phyloP scores from a whole-genome alignment of 2,797 vertebrate genomes.

The Gymnocypris eckloni region DNA sequence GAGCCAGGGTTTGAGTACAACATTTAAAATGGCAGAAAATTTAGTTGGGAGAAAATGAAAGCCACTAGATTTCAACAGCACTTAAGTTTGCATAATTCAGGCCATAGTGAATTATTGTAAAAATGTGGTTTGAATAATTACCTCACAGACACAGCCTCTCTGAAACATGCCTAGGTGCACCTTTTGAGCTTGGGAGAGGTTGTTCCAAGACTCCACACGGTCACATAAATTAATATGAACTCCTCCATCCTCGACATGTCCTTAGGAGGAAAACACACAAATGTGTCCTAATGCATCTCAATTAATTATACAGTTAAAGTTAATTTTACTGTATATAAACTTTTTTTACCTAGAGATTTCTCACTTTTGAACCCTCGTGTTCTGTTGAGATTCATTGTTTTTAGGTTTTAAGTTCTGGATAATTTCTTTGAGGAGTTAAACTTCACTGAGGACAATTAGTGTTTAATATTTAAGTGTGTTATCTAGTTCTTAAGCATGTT shows the following conservation, averaged over 20 bases:
- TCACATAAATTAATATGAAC: neutral
- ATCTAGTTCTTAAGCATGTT: too few relatives aligned
- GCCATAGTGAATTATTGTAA: neutral
- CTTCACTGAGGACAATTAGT: too few relatives aligned
- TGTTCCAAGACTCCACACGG: neutral
- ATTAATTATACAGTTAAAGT: neutral
- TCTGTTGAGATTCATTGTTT: too few relatives aligned
- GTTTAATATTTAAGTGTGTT: too few relatives aligned
- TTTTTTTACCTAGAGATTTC: too few relatives aligned
- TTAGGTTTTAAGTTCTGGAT: too few relatives aligned
- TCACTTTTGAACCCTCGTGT: too few relatives aligned
- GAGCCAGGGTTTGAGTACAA: too few relatives aligned
- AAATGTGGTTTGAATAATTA: neutral
- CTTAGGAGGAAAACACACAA: neutral
- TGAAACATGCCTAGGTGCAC: neutral
- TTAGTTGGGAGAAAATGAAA: neutral
- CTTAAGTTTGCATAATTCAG: rapidly evolving
- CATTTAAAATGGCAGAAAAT: neutral
- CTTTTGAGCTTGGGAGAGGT: neutral
- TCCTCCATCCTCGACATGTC: neutral
- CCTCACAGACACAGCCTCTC: neutral
- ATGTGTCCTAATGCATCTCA: neutral
- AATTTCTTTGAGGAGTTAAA: too few relatives aligned
- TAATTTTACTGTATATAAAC: neutral
- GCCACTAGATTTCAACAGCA: neutral